phyloP scores from a whole-genome alignment of 37 sponge, comb jelly and placozoan species.

The Cliona cf. orientalis region DNA sequence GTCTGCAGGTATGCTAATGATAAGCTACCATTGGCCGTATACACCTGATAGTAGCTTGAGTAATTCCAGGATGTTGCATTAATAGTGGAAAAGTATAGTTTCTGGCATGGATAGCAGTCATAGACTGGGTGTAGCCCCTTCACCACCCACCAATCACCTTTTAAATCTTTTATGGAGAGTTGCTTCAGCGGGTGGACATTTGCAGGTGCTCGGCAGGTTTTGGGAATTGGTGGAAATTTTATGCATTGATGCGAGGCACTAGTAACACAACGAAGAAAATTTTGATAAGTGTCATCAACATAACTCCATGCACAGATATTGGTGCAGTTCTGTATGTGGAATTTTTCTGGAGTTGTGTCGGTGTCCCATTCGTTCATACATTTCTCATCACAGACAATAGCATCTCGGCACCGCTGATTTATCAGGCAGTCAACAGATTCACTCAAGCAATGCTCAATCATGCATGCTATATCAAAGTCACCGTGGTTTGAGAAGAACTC shows the following conservation, averaged over 20 bases:
- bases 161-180: slow-evolving; percentile 5
- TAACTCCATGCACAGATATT: background rate
- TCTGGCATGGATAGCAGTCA: slow-evolving; percentile 32
- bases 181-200: slow-evolving; percentile 8
- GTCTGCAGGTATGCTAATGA: background rate
- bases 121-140: background rate
- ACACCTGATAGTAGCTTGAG: background rate
- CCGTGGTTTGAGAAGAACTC: no score
- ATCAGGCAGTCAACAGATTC: background rate
- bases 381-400: background rate
- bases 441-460: background rate
- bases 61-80: slow-evolving; percentile 7
- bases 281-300: background rate
- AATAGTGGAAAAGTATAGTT: background rate
- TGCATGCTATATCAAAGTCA: no score
- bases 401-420: background rate
- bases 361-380: slow-evolving; percentile 18
- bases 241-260: slow-evolving; percentile 12
- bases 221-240: slow-evolving; percentile 5
- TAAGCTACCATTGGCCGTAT: background rate
- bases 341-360: slow-evolving; percentile 15
- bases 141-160: slow-evolving; percentile 14
- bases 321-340: slow-evolving; percentile 18
- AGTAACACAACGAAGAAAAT: slow-evolving; percentile 2
- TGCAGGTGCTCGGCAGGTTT: background rate